These are phyloP conservation scores for Eutrigla gurnardus DNA, from an alignment of 2,797 vertebrate species.

Conservation along the genomic window DNA sequence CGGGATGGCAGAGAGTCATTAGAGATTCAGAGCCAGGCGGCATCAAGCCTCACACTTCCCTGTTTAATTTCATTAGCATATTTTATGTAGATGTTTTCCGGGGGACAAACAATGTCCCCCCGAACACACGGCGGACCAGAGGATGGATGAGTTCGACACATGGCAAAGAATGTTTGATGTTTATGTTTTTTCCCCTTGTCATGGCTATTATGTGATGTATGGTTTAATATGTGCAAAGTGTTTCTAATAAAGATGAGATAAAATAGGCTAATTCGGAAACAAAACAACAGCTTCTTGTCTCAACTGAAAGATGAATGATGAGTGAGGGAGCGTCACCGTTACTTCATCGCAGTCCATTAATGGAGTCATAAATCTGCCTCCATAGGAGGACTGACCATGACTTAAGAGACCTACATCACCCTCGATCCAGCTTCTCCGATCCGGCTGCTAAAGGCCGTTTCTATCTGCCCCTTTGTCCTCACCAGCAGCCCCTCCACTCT, in stretches of 20 bases:
- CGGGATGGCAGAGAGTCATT: slow-evolving; percentile 75
- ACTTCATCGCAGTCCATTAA: slow-evolving; percentile 73
- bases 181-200: slow-evolving; percentile 11
- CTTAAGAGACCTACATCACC: slow-evolving; percentile 60
- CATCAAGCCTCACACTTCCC: slow-evolving; percentile 68
- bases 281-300: neutral
- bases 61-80: slow-evolving; percentile 84
- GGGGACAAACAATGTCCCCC: slow-evolving; percentile 68
- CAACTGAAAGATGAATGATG: slow-evolving; percentile 36
- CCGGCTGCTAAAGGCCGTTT: slow-evolving; percentile 13
- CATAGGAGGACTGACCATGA: slow-evolving; percentile 52
- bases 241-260: slow-evolving; percentile 31
- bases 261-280: slow-evolving; percentile 28
- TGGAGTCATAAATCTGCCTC: slow-evolving; percentile 69
- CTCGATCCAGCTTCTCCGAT: slow-evolving; percentile 52
- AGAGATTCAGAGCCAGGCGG: slow-evolving; percentile 71
- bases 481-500: slow-evolving; percentile 28
- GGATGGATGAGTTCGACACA: slow-evolving; percentile 44
- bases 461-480: slow-evolving; percentile 22
- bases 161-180: slow-evolving; percentile 44
- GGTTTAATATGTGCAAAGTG: slow-evolving; percentile 12
- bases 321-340: slow-evolving; percentile 45
- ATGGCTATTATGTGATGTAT: slow-evolving; percentile 15
- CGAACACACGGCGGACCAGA: slow-evolving; percentile 41
- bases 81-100: slow-evolving; percentile 77